These are phyloP conservation scores for Sinocyclocheilus rhinocerous DNA, from an alignment of 2,113 vertebrate species.

Conservation along the genomic window DNA sequence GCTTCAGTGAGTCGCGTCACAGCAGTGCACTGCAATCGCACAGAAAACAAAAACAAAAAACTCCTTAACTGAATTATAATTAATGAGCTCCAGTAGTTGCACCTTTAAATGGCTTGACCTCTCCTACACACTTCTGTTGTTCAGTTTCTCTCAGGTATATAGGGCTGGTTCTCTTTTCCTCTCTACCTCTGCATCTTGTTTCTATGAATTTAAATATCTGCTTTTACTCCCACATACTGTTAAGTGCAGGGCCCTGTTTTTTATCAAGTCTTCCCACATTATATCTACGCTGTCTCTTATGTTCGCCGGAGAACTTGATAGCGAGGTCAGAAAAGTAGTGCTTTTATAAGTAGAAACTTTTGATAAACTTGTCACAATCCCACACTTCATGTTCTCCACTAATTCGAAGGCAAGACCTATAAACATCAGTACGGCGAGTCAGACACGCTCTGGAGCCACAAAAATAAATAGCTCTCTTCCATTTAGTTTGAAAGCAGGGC, in stretches of 20 bases:
- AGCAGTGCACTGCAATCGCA: conserved; percentile 39
- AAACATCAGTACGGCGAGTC: conserved; percentile 1
- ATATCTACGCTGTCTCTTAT: conserved; percentile 16
- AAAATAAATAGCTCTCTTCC: conserved; percentile 8
- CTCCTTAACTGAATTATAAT: conserved; percentile 63
- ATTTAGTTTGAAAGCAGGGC: conserved; percentile 1
- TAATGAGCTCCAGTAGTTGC: conserved; percentile 64
- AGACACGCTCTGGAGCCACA: background rate
- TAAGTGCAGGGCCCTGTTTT: background rate
- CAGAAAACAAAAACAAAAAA: background rate
- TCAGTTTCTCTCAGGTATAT: conserved; percentile 41
- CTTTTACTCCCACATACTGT: conserved; percentile 5
- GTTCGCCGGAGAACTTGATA: conserved; percentile 25
- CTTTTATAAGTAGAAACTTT: conserved; percentile 2
- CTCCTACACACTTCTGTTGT: conserved; percentile 38
- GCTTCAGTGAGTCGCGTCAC: conserved; percentile 67
- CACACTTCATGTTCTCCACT: background rate
- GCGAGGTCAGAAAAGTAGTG: background rate
- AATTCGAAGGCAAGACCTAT: background rate
- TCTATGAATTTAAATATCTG: conserved; percentile 19
- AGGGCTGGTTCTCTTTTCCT: conserved; percentile 9
- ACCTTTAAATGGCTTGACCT: conserved; percentile 41
- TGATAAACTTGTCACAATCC: conserved; percentile 32
- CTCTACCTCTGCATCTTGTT: background rate
- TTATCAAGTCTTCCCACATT: conserved; percentile 42